phyloP scores from a whole-genome alignment of 2,113 vertebrate species.

The Hypanus sabinus region DNA sequence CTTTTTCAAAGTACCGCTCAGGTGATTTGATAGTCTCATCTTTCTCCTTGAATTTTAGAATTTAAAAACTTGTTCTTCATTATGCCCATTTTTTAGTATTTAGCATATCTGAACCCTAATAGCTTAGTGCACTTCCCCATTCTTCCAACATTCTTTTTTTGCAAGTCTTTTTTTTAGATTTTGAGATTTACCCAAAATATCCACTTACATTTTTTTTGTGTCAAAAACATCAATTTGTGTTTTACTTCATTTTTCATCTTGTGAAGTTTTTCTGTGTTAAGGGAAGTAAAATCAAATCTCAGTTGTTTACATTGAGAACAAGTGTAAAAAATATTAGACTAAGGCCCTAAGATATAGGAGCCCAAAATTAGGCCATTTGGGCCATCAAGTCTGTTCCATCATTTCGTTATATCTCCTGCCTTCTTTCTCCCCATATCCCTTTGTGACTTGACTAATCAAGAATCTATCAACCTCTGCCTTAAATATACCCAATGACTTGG shows the following conservation, averaged over 20 bases:
- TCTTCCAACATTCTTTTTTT: background rate
- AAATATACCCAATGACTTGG: too few relatives aligned
- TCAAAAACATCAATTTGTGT: background rate
- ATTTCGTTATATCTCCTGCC: too few relatives aligned
- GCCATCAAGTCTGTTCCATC: too few relatives aligned
- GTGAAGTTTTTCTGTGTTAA: background rate
- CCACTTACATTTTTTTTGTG: background rate
- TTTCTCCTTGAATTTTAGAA: background rate
- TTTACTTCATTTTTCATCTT: background rate
- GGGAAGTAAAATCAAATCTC: background rate
- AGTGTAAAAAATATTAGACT: background rate
- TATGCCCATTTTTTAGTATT: background rate
- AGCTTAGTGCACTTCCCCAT: background rate
- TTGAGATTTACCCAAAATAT: background rate
- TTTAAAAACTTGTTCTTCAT: background rate
- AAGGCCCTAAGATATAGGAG: too few relatives aligned
- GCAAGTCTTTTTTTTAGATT: background rate
- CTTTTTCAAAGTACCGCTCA: background rate
- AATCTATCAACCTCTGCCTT: too few relatives aligned
- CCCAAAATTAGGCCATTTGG: too few relatives aligned
- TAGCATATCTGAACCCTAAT: background rate
- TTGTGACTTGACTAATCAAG: too few relatives aligned
- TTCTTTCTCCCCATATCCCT: too few relatives aligned
- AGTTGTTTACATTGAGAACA: background rate
- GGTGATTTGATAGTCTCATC: background rate